These are phyloP conservation scores for Tricholauxania praeusta DNA, from an alignment of 2,888 invertebrate species.

Conservation along the genomic window DNA sequence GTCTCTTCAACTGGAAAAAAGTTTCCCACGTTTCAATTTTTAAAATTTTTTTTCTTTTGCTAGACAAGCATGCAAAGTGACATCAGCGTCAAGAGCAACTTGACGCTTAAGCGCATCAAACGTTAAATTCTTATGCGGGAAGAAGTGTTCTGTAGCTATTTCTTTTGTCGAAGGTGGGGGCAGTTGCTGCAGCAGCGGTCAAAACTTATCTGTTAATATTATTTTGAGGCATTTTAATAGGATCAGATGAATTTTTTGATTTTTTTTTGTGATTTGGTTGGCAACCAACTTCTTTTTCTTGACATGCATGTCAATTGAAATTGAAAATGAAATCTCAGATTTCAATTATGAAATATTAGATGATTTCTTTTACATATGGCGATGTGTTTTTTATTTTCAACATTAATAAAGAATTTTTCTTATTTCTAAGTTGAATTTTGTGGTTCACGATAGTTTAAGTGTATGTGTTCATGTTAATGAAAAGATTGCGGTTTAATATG, in stretches of 20 bases:
- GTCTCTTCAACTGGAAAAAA: too few relatives aligned
- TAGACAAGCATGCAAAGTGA: slow-evolving; percentile 16
- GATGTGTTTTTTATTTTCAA: background rate
- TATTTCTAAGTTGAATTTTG: background rate
- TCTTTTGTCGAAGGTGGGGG: background rate
- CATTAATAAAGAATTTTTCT: background rate
- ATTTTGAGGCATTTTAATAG: slow-evolving; percentile 18
- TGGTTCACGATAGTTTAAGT: background rate
- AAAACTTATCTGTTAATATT: too few relatives aligned
- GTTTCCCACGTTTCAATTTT: too few relatives aligned
- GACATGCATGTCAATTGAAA: slow-evolving; percentile 29
- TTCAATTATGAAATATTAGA: slow-evolving; percentile 36
- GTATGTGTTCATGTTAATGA: background rate
- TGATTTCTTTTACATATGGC: background rate
- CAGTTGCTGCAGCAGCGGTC: background rate
- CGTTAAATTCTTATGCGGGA: background rate
- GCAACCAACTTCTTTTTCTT: background rate
- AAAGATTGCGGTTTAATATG: slow-evolving; percentile 17
- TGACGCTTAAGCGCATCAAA: too few relatives aligned
- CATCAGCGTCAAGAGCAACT: background rate
- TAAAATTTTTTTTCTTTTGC: background rate
- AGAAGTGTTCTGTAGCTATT: slow-evolving; percentile 15
- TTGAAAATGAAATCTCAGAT: too few relatives aligned
- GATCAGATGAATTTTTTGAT: background rate
- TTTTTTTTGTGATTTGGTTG: background rate